Base-by-base conservation (phyloP, 2,797 vertebrate species). In the Diplodus sargus region DNA sequence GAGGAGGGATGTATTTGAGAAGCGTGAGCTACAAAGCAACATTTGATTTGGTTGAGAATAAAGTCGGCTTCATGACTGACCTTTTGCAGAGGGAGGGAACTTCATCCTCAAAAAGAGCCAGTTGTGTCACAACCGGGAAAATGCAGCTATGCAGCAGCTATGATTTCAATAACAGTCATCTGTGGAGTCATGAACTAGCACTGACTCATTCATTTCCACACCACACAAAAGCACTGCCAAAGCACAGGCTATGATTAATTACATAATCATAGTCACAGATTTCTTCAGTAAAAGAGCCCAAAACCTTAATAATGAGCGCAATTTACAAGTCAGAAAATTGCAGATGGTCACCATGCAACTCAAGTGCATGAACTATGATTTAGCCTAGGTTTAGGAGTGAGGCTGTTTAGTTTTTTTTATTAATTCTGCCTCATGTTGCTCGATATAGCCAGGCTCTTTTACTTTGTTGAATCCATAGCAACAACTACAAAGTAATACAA, bases 141-240 rank as follows among this genome's bases (percentile, higher is more conserved):
- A 62, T 28, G 3, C 56, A 58, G 63, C 71, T 23, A 48, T 22
- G n/a, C 52, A 73, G 63, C 68, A 15, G n/a, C 62, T 78, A 45
- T 60, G 11, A 78, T 82, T 70, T 73, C 28, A 81, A 30, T 68
- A 81, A 47, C 68, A 78, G 72, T 83, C 63, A 69, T 25, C 39
- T 47, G 49, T 45, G 16, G 23, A 61, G 75, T 82, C 70, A 67
- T 59, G 73, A 72, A 79, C 51, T 28, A 62, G 65, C 39, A 53
- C 57, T 74, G 62, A 79, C 71, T 83, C 70, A 51, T 72, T 70
- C 45, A 74, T 74, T 79, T 79, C 71, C 74, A 70, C 62, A 77
- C 81, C 79, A 70, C 74, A 73, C 63, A 63, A 45, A 74, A 0
- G 0, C 43, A 18, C 73, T 77, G 84, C 78, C 54, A 81, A 62